A percentile compares a stretch with the other conserved stretches of the same genome.
Evolutionary conservation across 2,888 invertebrate genomes (phyloP).

Genomic region (Drosophila diplacantha): DNA sequence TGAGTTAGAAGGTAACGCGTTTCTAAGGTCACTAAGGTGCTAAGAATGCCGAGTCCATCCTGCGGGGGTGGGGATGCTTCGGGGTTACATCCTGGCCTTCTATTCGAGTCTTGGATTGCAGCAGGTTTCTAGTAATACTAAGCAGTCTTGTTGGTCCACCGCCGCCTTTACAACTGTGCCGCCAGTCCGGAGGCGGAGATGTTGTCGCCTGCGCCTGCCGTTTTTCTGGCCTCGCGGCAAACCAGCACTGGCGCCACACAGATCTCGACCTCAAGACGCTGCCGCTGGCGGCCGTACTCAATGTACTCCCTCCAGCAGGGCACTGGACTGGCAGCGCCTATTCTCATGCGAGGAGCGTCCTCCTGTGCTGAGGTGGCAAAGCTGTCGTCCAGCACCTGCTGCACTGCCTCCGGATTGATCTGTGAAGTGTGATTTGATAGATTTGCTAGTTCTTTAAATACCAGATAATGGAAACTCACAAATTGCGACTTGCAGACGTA

Average conservation of each 20-base stretch:
- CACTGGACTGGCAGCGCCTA: conserved; percentile 85
- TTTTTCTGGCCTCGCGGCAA: conserved; percentile 88
- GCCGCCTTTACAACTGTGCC: conserved; percentile 79
- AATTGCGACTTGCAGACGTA: conserved; percentile 86
- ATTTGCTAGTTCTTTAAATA: no score
- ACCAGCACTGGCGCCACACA: conserved; percentile 91
- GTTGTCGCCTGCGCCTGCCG: conserved; percentile 92
- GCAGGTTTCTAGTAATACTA: conserved; percentile 50
- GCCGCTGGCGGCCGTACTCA: conserved; percentile 46
- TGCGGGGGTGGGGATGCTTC: conserved; percentile 59
- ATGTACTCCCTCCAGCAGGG: conserved; percentile 88
- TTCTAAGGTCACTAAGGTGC: conserved; percentile 72
- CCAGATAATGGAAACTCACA: conserved; percentile 48
- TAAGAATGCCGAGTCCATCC: conserved; percentile 54
- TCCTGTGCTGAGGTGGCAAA: conserved; percentile 84
- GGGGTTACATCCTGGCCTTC: conserved; percentile 33
- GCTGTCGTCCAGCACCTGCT: conserved; percentile 88
- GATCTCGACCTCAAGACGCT: conserved; percentile 79
- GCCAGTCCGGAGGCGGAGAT: conserved; percentile 92
- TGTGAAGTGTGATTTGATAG: conserved; percentile 23
- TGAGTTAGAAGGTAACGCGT: conserved; percentile 62
- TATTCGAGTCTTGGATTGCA: conserved; percentile 54
- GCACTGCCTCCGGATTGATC: conserved; percentile 76
- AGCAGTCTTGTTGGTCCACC: conserved; percentile 56
- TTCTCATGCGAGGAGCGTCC: conserved; percentile 80